phyloP scores from a whole-genome alignment of 2,888 invertebrate species.

The Pachydiplax longipennis region DNA sequence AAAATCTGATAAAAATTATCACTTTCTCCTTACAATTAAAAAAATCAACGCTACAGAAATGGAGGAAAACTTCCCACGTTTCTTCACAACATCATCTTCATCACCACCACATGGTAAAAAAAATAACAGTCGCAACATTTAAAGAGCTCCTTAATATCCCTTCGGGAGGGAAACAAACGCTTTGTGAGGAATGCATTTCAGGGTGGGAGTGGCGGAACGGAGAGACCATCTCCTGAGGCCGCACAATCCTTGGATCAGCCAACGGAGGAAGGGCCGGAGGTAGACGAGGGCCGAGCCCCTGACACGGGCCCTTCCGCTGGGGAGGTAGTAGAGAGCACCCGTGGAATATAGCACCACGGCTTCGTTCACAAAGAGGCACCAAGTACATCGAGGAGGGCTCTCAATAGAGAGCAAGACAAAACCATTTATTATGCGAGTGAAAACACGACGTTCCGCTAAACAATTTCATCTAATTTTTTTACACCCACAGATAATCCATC shows the following conservation, averaged over 20 bases:
- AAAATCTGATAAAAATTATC: slow-evolving; percentile 35
- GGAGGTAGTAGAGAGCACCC: slow-evolving; percentile 37
- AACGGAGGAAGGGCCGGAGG: slow-evolving; percentile 20
- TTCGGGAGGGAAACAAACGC: neutral
- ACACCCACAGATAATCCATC: no score
- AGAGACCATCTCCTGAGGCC: neutral
- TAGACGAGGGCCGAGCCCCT: neutral
- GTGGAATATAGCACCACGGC: slow-evolving; percentile 7
- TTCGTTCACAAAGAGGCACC: slow-evolving; percentile 25
- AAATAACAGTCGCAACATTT: neutral
- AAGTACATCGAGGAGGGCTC: neutral
- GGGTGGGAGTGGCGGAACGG: neutral
- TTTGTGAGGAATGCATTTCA: slow-evolving; percentile 19
- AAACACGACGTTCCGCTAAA: no score
- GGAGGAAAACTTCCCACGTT: neutral
- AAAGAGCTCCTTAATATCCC: neutral
- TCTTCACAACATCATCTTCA: neutral
- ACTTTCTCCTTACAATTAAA: slow-evolving; percentile 22
- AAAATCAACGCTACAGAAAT: slow-evolving; percentile 20
- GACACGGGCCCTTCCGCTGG: slow-evolving; percentile 11
- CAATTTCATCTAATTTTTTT: no score
- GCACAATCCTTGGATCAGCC: neutral
- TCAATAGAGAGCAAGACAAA: neutral
- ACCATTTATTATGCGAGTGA: neutral
- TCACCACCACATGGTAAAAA: neutral